Evolutionary conservation across 2,797 vertebrate species (phyloP), one percentile per base, ranked within the genome.

Genomic region (Hyperoplus immaculatus): DNA sequence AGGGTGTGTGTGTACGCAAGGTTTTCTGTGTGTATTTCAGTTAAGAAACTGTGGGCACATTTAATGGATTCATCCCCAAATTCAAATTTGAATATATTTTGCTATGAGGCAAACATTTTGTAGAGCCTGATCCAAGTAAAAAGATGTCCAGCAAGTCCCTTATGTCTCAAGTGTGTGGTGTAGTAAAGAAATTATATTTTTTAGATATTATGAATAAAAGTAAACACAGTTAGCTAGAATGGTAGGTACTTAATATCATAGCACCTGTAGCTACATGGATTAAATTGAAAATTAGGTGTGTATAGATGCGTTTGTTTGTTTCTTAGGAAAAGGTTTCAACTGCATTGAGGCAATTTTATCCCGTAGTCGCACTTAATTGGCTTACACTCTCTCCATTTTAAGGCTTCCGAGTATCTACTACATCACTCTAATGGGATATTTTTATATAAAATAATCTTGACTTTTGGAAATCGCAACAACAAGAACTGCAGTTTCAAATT

Each of bases 71-170:
- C 54, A 49, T 71, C 72, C 54, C 62, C 43, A 65, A 67, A 87
- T 85, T 77, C 68, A 70, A 84, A 89, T 84, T 70, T 83, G 11
- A 87, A 86, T 78, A 49, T 21, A 78, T 80, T 80, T 75, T 1
- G 77, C 87, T 62, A 15, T 1, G 54, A 81, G 89, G 81, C 82
- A 80, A 75, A 80, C 74, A 69, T 77, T 76, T 62, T 41, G 47
- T 8, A 58, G 39, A 75, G 78, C 29, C 29, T 29, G 29, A 29
- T 29, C 3, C 2, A 29, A 29, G 29, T 29, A 29, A 3, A 29
- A 29, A 29, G 29, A 29, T 29, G 2, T 29, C 29, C 29, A 29
- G 29, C 29, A 29, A 29, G 29, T 29, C 29, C 29, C 29, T 29
- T 29, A 29, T 29, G 29, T 29, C 29, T 29, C 29, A 29, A 29